Evolutionary conservation across 2,888 invertebrate species (phyloP), one percentile per base, ranked within the genome.

Genomic region (Leptarthrus brevirostris): DNA sequence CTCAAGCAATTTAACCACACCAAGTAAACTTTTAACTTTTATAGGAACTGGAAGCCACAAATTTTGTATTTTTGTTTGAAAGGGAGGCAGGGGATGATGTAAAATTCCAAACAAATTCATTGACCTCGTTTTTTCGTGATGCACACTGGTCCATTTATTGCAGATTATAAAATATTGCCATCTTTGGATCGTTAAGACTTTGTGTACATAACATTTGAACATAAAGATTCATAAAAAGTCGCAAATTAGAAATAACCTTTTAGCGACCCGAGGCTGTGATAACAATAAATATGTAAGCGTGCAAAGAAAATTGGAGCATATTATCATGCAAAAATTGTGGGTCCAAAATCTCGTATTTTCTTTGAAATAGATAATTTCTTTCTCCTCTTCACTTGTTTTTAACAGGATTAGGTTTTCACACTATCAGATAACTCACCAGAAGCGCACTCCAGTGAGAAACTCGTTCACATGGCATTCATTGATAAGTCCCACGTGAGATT

Each of bases 201-300:
- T n/a, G n/a, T 30, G 30, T 8, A 30, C 30, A 8, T 30, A 30
- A 30, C 30, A 8, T 30, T 30, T 30, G 3, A 5, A 30, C 8
- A 30, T 30, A 40, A 40, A n/a, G 12, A 40, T 6, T 12, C 3
- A 40, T 40, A 40, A 40, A 58, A 58, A 18, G 58, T 64, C 44
- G 36, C 24, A 44, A 40, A 64, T 64, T 14, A 24, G 20, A 20
- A 6, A 12, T 44, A 14, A 44, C 26, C 64, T 24, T 18, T 26
- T 14, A n/a, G 40, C 44, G 64, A 64, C 64, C 64, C 64, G 26
- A 22, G 24, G 24, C 24, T n/a, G n/a, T 64, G 64, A 64, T 64
- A 64, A 44, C 64, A 40, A 8, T 44, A 44, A 64, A 14, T 64
- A 44, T 20, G 12, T 64, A 36, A 64, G 14, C 26, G 44, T 20